These are phyloP conservation scores for Heliocidaris erythrogramma DNA, from an alignment of 35 echinoderm and acorn worm species.

Conservation along the genomic window DNA sequence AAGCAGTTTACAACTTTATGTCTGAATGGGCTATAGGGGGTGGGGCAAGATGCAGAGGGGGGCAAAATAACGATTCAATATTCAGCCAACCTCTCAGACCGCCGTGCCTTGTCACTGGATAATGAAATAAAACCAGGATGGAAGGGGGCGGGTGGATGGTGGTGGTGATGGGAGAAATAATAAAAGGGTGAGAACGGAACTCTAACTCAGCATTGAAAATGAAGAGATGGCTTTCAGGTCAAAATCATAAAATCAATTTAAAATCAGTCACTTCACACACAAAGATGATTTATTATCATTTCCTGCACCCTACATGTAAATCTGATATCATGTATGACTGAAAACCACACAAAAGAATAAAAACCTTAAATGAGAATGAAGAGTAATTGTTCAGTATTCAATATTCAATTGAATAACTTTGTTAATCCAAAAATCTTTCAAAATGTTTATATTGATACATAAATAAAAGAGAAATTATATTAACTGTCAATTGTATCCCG, in stretches of 20 bases:
- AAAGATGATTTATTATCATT: neutral
- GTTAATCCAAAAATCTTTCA: no score
- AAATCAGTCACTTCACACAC: neutral
- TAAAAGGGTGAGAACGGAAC: neutral
- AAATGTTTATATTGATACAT: no score
- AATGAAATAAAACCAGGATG: neutral
- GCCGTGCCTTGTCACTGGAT: conserved; percentile 52
- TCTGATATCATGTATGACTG: no score
- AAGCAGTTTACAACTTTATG: neutral
- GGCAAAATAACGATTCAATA: neutral
- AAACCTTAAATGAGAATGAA: no score
- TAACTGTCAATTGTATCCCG: no score
- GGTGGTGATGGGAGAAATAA: neutral
- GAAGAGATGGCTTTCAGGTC: neutral
- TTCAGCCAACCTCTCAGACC: conserved; percentile 51
- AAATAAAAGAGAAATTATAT: no score
- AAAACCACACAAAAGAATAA: no score
- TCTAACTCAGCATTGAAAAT: neutral
- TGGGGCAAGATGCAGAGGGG: neutral
- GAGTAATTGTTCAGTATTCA: no score
- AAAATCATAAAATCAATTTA: neutral
- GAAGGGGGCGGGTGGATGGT: neutral
- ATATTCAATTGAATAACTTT: no score
- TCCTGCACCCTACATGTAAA: neutral
- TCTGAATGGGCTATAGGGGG: neutral